Evolutionary conservation across 2,888 invertebrate species (phyloP).

Genomic region (Subacronicta megacephala): DNA sequence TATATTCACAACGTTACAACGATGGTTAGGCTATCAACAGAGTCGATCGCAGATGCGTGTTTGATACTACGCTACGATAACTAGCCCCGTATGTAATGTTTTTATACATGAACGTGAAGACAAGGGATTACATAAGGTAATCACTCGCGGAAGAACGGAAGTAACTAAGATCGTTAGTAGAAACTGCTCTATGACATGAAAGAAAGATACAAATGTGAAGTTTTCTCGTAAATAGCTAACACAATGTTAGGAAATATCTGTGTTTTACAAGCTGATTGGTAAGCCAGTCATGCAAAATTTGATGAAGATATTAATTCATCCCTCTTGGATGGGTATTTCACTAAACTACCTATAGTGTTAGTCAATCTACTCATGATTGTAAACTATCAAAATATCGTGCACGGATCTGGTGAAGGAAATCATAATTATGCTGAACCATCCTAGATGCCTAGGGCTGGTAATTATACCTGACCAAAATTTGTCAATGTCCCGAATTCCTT

Average conservation of each 20-base stretch:
- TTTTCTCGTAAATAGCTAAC: conserved; percentile 4
- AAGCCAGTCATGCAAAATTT: too few relatives aligned
- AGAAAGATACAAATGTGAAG: conserved; percentile 2
- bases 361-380: too few relatives aligned
- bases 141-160: conserved; percentile 35
- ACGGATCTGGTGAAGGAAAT: too few relatives aligned
- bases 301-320: too few relatives aligned
- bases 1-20: conserved; percentile 3
- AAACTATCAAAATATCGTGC: too few relatives aligned
- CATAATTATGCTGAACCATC: too few relatives aligned
- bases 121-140: conserved; percentile 38
- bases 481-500: too few relatives aligned
- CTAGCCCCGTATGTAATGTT: conserved; percentile 36
- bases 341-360: too few relatives aligned
- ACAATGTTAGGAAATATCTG: background rate
- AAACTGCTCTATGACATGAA: conserved; percentile 29
- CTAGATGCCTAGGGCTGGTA: too few relatives aligned
- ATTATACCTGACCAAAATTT: too few relatives aligned
- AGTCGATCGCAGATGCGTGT: conserved; percentile 51
- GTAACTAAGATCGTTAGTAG: conserved; percentile 19
- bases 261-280: background rate
- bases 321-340: too few relatives aligned
- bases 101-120: conserved; percentile 35
- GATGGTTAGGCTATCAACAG: conserved; percentile 42
- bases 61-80: conserved; percentile 46